Base-by-base conservation (phyloP, 1,140 invertebrate species). In the Neodiprion virginianus region DNA sequence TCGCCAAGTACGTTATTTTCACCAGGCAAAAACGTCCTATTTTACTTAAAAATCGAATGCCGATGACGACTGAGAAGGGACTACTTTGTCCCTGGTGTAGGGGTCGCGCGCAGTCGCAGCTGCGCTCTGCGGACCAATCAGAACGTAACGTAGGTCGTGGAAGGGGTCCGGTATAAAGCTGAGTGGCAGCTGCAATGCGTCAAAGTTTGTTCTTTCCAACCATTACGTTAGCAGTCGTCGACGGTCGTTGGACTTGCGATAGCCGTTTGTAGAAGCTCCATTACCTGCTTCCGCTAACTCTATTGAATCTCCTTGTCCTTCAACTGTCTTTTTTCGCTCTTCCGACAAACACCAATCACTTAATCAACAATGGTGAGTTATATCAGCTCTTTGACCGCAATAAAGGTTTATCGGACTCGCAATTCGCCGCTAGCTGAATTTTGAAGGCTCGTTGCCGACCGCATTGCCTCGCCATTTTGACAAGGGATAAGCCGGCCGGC, bases 231-330 rank as follows among this genome's bases (percentile, higher is more conserved):
- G 5, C 53, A 61, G 53, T 61, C 53, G 53, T 61, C 53, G 11
- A 61, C 11, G 11, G 53, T 61, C 53, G 53, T 61, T 61, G 53
- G 53, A 61, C 11, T 61, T 61, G 53, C 53, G 53, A 61, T 78
- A 66, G 73, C 79, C 77, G 79, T 80, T 80, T 72, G 79, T 74
- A 72, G 61, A 77, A 76, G 79, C 77, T 77, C 73, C 79, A 81
- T 81, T 81, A 79, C 79, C 80, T 79, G 79, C 79, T 81, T 76
- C 72, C 72, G 75, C 79, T 17, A 77, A 81, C 77, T 80, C 67
- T 80, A 61, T 61, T 61, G 53, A 61, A 81, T 80, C 80, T 77
- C 79, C 79, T 78, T 77, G 77, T 80, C 80, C 77, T 80, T 69
- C 80, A 75, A 53, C 73, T 75, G 70, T 11, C 23, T 66, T 9